Base-by-base conservation (phyloP, 2,888 invertebrate genomes). In the Ethmia dodecea region DNA sequence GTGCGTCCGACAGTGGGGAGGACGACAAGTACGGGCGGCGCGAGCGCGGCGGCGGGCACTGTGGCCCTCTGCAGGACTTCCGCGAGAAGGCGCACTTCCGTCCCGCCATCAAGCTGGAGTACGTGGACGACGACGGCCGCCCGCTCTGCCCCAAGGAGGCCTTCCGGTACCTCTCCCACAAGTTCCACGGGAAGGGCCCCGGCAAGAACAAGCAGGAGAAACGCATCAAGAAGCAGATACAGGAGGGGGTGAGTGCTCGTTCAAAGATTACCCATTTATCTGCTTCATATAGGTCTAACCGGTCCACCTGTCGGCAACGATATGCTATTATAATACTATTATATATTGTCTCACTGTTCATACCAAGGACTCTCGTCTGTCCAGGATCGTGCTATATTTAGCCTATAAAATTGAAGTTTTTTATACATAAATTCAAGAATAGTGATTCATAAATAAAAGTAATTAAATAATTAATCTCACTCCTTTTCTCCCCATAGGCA, bases 191-290 rank as follows among this genome's bases (percentile, higher is more conserved):
- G 33, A 99, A 99, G 86, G 98, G 98, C 1, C 98, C 99, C 12
- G 99, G 99, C 35, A 99, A 99, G 79, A 98, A 97, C 87, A 99
- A 99, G 86, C 92, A 93, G 55, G 99, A 99, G 80, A 99, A 99
- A 69, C 89, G 98, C 47, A 91, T 96, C 80, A 97, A 97, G 81
- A 98, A 99, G 79, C 89, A 91, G 45, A 94, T 96, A 60, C 98
- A 98, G 71, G 97, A 97, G 75, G 94, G 94, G 81, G 93, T 94
- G 60, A 75, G 87, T 77, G 1, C 13, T 5, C 18, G n/a, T n/a
- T n/a, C n/a, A n/a, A n/a, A n/a, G n/a, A n/a, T n/a, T n/a, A n/a
- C n/a, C n/a, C n/a, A n/a, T n/a, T n/a, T n/a, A n/a, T n/a, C n/a
- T n/a, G n/a, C n/a, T n/a, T n/a, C n/a, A n/a, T n/a, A n/a, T n/a